phyloP scores from a whole-genome alignment of 1,140 invertebrate genomes.

The Drosophila mojavensis region DNA sequence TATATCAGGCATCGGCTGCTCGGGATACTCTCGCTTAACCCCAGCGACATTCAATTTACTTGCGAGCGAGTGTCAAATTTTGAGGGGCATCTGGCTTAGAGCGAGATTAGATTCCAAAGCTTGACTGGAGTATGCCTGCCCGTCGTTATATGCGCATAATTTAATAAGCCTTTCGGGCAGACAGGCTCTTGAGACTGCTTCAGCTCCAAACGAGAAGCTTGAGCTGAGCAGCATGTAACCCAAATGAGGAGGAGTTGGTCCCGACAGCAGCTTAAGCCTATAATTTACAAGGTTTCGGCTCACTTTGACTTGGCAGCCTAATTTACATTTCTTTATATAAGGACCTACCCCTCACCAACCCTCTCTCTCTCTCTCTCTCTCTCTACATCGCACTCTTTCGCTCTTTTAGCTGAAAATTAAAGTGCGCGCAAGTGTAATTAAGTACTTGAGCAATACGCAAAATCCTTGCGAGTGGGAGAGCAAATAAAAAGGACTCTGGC shows the following conservation, averaged over 20 bases:
- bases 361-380: slow-evolving; percentile 11
- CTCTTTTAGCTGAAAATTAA: slow-evolving; percentile 65
- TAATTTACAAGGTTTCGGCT: slow-evolving; percentile 79
- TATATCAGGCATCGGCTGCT: slow-evolving; percentile 21
- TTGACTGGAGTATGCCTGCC: slow-evolving; percentile 44
- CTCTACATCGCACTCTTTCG: too few species aligned
- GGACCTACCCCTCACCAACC: not conserved
- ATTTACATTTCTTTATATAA: slow-evolving; percentile 66
- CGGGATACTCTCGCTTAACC: slow-evolving; percentile 51
- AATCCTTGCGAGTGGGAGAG: slow-evolving; percentile 19
- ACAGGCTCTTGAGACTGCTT: not conserved
- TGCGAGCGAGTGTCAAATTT: slow-evolving; percentile 45
- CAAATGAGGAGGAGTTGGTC: slow-evolving; percentile 23
- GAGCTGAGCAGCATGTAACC: slow-evolving; percentile 51
- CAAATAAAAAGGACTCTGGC: slow-evolving; percentile 32
- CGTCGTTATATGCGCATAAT: slow-evolving; percentile 49
- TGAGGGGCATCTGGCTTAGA: slow-evolving; percentile 51
- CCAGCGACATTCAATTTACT: slow-evolving; percentile 73
- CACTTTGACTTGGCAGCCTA: slow-evolving; percentile 67
- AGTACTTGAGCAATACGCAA: slow-evolving; percentile 67
- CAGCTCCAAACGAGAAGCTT: not conserved
- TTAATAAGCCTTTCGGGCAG: slow-evolving; percentile 64
- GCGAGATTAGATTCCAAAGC: slow-evolving; percentile 55
- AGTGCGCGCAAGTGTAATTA: slow-evolving; percentile 82
- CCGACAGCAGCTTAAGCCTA: slow-evolving; percentile 67